Evolutionary conservation across 1,140 invertebrate species (phyloP).

Genomic region (Lasioglossum baleicum): DNA sequence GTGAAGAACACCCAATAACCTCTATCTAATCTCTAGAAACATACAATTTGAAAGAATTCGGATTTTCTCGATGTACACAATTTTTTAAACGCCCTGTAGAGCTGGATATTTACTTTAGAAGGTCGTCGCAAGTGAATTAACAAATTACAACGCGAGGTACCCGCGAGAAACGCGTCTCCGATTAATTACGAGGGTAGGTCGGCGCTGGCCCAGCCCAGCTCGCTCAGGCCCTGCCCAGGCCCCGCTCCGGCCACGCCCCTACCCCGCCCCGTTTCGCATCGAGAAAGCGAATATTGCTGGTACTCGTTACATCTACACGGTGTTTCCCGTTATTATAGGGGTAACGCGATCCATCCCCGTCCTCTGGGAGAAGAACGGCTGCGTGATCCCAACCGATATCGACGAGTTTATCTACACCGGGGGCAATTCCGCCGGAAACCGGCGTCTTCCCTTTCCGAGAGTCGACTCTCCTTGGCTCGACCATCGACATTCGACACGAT

Average conservation of each 20-base stretch:
- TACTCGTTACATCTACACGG: conserved; percentile 30
- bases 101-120: no score
- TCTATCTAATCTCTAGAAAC: no score
- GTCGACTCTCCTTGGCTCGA: no score
- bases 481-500: conserved; percentile 9
- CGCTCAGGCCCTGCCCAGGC: no score
- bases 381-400: not conserved
- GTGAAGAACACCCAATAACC: no score
- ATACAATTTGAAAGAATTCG: no score
- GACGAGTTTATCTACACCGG: conserved; percentile 2
- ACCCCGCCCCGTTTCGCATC: conserved; percentile 2
- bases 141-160: not conserved
- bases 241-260: not conserved
- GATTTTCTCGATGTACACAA: no score
- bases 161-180: not conserved
- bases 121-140: no score
- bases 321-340: conserved; percentile 31
- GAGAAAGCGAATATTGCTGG: conserved; percentile 41
- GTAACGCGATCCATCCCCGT: conserved; percentile 15
- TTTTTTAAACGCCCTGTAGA: no score
- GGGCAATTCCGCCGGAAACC: conserved; percentile 11
- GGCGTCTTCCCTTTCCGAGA: conserved; percentile 1
- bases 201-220: no score
- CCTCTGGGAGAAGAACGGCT: conserved; percentile 22
- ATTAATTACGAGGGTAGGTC: not conserved